phyloP scores from a whole-genome alignment of 1,140 invertebrate genomes.

The Pygmarrhopalites habei region DNA sequence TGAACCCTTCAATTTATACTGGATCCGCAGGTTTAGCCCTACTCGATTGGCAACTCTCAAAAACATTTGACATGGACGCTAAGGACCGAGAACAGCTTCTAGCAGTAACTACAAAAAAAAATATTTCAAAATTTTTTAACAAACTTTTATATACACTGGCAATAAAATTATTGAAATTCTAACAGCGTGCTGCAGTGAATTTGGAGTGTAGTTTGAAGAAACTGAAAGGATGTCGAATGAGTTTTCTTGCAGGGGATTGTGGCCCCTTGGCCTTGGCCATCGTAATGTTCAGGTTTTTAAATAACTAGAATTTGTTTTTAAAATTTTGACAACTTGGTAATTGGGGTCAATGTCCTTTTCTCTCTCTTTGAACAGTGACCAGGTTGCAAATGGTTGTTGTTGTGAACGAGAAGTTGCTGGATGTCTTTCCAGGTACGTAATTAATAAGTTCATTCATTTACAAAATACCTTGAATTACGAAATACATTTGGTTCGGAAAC shows the following conservation, averaged over 20 bases:
- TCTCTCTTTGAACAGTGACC: background rate
- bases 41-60: conserved; percentile 45
- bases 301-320: conserved; percentile 45
- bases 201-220: conserved; percentile 46
- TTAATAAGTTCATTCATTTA: background rate
- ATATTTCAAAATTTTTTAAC: conserved; percentile 5
- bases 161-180: too few relatives aligned
- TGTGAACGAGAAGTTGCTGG: background rate
- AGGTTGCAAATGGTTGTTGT: background rate
- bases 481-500: too few relatives aligned
- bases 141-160: too few relatives aligned
- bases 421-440: background rate
- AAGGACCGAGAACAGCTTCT: background rate
- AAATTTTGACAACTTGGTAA: background rate
- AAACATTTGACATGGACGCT: background rate
- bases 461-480: too few relatives aligned
- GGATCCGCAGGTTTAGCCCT: conserved; percentile 51
- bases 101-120: background rate
- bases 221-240: conserved; percentile 49
- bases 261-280: conserved; percentile 64
- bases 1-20: conserved; percentile 47
- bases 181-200: conserved; percentile 48
- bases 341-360: background rate
- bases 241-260: conserved; percentile 70
- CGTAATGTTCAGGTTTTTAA: conserved; percentile 51